Evolutionary conservation across 2,888 invertebrate genomes (phyloP).

Genomic region (Sepioteuthis lessoniana): DNA sequence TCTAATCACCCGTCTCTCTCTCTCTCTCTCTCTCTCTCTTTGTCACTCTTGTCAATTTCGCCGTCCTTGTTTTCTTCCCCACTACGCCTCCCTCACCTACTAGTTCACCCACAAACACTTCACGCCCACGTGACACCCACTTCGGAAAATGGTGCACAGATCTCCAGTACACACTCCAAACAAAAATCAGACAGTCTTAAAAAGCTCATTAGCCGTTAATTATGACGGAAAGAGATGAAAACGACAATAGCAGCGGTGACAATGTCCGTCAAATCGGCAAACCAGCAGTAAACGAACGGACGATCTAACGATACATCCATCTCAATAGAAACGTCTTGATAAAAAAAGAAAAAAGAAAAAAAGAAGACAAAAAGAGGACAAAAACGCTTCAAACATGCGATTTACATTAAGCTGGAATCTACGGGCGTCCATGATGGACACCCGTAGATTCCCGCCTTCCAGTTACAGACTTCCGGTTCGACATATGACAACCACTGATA

Average conservation of each 20-base stretch:
- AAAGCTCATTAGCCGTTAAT: not conserved
- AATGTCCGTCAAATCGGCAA: not conserved
- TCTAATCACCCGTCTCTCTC: not conserved
- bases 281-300: not conserved
- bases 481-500: not conserved
- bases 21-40: not conserved
- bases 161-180: not conserved
- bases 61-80: not conserved
- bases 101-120: not conserved
- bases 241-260: not conserved
- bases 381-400: not conserved
- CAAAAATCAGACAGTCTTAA: not conserved
- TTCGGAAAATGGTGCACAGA: not conserved
- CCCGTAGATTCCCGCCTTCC: not conserved
- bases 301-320: not conserved
- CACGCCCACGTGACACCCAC: not conserved
- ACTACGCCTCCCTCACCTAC: not conserved
- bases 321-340: not conserved
- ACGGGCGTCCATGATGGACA: not conserved
- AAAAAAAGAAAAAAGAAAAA: not conserved
- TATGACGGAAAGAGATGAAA: not conserved
- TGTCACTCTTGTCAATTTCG: not conserved
- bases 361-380: not conserved
- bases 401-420: too few species aligned
- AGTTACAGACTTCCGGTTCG: not conserved